phyloP scores from a whole-genome alignment of 2,888 invertebrate species.

The Odontocolon sp. region DNA sequence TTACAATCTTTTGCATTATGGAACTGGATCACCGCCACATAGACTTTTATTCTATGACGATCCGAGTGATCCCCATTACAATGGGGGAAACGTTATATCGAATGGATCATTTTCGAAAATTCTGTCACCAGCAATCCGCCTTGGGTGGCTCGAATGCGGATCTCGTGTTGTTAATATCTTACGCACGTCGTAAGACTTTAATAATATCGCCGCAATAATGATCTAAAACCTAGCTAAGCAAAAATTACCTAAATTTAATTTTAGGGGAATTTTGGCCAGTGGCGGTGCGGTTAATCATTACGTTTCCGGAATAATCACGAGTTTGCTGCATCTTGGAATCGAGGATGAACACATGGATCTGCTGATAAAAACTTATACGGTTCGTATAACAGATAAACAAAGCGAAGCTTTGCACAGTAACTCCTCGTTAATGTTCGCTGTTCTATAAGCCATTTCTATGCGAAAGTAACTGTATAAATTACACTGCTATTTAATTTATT shows the following conservation, averaged over 20 bases:
- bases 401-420: not conserved
- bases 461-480: too few species aligned
- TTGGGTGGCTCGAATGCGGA: slow-evolving; percentile 86
- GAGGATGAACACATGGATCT: slow-evolving; percentile 81
- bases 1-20: slow-evolving; percentile 84
- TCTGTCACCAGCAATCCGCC: slow-evolving; percentile 84
- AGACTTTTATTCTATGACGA: slow-evolving; percentile 83
- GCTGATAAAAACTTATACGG: slow-evolving; percentile 78
- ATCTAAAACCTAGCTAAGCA: not conserved
- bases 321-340: slow-evolving; percentile 82
- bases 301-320: slow-evolving; percentile 82
- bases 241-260: slow-evolving; percentile 43
- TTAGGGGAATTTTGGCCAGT: slow-evolving; percentile 82
- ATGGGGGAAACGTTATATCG: slow-evolving; percentile 84
- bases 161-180: slow-evolving; percentile 79
- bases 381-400: slow-evolving; percentile 50
- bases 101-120: slow-evolving; percentile 86
- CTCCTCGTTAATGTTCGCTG: too few species aligned
- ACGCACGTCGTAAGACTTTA: slow-evolving; percentile 75
- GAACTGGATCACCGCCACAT: slow-evolving; percentile 79
- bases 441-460: too few species aligned
- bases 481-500: too few species aligned
- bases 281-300: slow-evolving; percentile 85
- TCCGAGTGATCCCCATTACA: slow-evolving; percentile 76
- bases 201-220: not conserved